Percentiles rank a stretch among this genome's conserved stretches.
phyloP scores from a whole-genome alignment of 2,113 vertebrate genomes.

The Euleptes europaea region DNA sequence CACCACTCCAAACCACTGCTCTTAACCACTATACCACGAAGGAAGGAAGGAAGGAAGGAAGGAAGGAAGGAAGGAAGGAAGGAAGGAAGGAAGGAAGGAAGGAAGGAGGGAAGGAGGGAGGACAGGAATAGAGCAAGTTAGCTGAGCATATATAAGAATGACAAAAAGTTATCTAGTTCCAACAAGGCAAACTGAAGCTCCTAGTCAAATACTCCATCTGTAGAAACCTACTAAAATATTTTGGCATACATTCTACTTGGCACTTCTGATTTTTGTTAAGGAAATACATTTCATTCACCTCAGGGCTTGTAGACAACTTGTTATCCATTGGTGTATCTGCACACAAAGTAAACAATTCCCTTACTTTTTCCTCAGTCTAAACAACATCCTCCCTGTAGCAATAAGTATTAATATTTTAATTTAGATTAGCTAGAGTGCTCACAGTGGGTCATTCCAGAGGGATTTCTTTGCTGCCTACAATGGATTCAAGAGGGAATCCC shows the following conservation, averaged over 20 bases:
- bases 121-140: neutral
- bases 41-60: neutral
- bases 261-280: constrained; percentile 3
- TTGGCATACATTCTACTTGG: neutral
- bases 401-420: constrained; percentile 3
- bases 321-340: constrained; percentile 22
- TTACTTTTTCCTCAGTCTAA: constrained; percentile 15
- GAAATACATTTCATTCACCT: constrained; percentile 28
- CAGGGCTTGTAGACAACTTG: constrained; percentile 17
- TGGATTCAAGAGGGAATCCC: constrained; percentile 11
- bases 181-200: accelerated
- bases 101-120: too few relatives aligned
- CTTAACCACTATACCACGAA: too few relatives aligned
- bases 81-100: neutral
- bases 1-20: too few relatives aligned
- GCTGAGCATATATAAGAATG: neutral
- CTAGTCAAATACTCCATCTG: neutral
- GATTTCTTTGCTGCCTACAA: constrained; percentile 29
- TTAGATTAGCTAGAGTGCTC: constrained; percentile 16
- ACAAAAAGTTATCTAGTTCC: neutral
- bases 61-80: neutral
- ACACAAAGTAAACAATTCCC: constrained; percentile 34
- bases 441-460: neutral
- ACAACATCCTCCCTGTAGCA: constrained; percentile 19
- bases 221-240: neutral